A percentile compares a stretch with the other conserved stretches of the same genome.
Evolutionary conservation across 2,888 invertebrate species (phyloP).

Genomic region (Sinopyrophorus schimmeli): DNA sequence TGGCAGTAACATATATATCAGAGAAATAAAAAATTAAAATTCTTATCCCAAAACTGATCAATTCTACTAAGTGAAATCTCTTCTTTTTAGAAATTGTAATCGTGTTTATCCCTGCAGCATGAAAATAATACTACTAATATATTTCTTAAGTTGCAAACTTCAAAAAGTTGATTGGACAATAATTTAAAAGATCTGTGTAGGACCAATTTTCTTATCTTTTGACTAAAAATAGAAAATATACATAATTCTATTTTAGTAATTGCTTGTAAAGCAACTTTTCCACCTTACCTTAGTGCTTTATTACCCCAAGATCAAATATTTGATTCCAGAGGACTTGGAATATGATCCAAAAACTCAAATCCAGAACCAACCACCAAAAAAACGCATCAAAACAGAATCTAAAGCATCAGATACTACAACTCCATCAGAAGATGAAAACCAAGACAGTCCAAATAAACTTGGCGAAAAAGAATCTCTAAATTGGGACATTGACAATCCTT

Average conservation of each 20-base stretch:
- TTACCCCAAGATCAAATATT: conserved; percentile 94
- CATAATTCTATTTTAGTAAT: conserved; percentile 70
- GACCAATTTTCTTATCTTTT: no score
- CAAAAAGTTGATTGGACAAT: no score
- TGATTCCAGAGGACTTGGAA: conserved; percentile 83
- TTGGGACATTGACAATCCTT: conserved; percentile 74
- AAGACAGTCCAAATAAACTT: conserved; percentile 44
- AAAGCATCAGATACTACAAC: conserved; percentile 45
- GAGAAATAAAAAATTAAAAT: no score
- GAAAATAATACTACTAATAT: no score
- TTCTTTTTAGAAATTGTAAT: no score
- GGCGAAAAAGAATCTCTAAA: conserved; percentile 56
- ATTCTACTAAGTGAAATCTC: no score
- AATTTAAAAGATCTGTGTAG: no score
- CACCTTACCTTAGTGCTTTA: conserved; percentile 83
- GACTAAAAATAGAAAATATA: no score
- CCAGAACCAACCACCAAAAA: conserved; percentile 50
- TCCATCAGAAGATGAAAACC: conserved; percentile 48
- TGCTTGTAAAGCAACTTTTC: conserved; percentile 78
- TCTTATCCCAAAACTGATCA: no score
- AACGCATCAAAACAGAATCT: conserved; percentile 42
- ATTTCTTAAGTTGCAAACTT: no score
- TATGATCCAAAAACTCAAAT: conserved; percentile 63
- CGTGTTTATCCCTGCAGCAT: no score
- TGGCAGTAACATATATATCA: no score